Percentiles rank a stretch among this genome's conserved stretches.
Conservation (phyloP, 2,797 vertebrate genomes). For the Lacerta viridis region DNA sequence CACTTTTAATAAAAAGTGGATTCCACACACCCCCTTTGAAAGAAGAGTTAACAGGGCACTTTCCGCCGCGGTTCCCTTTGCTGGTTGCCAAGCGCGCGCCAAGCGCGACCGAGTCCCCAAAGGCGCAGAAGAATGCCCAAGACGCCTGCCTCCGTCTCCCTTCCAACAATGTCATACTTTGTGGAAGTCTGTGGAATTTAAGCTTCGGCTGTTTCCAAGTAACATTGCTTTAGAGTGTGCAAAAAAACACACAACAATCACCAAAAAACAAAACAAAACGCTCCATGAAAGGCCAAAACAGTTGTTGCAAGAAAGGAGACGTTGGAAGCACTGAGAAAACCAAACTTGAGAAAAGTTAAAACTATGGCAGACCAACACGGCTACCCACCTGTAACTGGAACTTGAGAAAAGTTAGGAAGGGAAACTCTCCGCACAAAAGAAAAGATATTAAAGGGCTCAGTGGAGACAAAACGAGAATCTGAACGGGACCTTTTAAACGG, state of each 20-base stretch:
- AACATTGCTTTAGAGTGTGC: conserved; percentile 69
- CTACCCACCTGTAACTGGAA: too few species aligned
- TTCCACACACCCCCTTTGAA: conserved; percentile 10
- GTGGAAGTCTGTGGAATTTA: conserved; percentile 74
- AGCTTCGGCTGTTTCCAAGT: conserved; percentile 74
- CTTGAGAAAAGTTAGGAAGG: background rate
- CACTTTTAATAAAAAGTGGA: background rate
- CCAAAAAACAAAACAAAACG: background rate
- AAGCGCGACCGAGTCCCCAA: conserved; percentile 25
- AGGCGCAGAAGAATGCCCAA: conserved; percentile 54
- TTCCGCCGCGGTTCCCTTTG: fast-evolving
- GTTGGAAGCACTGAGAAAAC: conserved; percentile 72
- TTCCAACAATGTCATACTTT: conserved; percentile 69
- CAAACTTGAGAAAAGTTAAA: background rate
- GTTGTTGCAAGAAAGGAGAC: conserved; percentile 84
- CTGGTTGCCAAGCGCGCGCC: background rate
- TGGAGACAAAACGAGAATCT: background rate
- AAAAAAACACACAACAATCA: conserved; percentile 61
- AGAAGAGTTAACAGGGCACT: conserved; percentile 36
- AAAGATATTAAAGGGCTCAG: conserved; percentile 3
- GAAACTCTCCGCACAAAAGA: background rate
- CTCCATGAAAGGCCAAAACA: conserved; percentile 81
- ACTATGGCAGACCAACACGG: too few species aligned
- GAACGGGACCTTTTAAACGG: background rate
- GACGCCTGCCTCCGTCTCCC: conserved; percentile 39